Evolutionary conservation across 1,140 invertebrate genomes (phyloP).

Genomic region (Cydia amplana): DNA sequence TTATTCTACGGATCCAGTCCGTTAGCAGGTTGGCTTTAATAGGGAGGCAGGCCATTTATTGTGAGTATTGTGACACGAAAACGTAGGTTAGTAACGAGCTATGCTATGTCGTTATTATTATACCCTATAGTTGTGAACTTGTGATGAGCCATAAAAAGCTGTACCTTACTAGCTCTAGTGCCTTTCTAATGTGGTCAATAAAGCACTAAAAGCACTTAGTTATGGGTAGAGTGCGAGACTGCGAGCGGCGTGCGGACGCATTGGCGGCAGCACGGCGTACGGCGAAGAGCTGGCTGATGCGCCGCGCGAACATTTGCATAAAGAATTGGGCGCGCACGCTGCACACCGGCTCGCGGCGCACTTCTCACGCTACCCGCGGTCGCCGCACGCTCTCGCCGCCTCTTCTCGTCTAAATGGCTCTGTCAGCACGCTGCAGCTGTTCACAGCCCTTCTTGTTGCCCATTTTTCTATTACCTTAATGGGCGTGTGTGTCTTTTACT

Average conservation of each 20-base stretch:
- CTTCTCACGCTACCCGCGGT: slow-evolving; percentile 71
- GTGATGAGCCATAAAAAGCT: slow-evolving; percentile 63
- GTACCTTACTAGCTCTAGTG: slow-evolving; percentile 46
- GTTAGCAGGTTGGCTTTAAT: slow-evolving; percentile 56
- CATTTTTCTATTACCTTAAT: slow-evolving; percentile 39
- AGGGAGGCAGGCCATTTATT: slow-evolving; percentile 55
- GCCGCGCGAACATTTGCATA: slow-evolving; percentile 66
- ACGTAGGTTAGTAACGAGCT: slow-evolving; percentile 59
- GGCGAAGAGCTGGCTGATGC: slow-evolving; percentile 45
- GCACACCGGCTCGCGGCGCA: slow-evolving; percentile 52
- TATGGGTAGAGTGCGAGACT: slow-evolving; percentile 39
- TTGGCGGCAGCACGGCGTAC: slow-evolving; percentile 43
- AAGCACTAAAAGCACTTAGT: slow-evolving; percentile 62
- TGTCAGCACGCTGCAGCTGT: slow-evolving; percentile 43
- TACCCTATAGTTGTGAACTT: slow-evolving; percentile 58
- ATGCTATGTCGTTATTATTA: slow-evolving; percentile 63
- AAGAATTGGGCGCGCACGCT: slow-evolving; percentile 75
- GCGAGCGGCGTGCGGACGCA: slow-evolving; percentile 38
- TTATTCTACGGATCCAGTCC: neutral
- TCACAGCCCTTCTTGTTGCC: slow-evolving; percentile 34
- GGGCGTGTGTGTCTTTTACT: slow-evolving; percentile 12
- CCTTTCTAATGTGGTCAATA: slow-evolving; percentile 67
- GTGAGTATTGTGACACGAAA: slow-evolving; percentile 54
- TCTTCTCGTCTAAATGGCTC: slow-evolving; percentile 47
- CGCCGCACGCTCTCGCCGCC: slow-evolving; percentile 46